Conservation (phyloP, 2,113 vertebrate genomes). For the Petrocephalus zakoni region DNA sequence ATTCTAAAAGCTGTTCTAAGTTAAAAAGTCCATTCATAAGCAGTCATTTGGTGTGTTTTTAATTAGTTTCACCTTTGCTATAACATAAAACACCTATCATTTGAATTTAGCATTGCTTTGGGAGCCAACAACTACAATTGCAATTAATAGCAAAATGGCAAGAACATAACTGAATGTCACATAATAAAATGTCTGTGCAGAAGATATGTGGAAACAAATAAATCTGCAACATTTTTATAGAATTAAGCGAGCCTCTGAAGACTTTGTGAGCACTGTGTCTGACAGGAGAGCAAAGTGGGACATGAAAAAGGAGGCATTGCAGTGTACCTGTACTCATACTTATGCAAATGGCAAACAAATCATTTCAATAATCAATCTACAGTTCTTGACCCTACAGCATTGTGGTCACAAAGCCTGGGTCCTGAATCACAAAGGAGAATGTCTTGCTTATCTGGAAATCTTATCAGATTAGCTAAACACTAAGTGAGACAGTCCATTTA, state of each 20-base stretch:
- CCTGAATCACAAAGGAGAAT: not conserved
- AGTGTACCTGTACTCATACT: not conserved
- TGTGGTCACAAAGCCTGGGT: not conserved
- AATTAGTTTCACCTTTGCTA: not conserved
- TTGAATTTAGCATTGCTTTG: too few relatives aligned
- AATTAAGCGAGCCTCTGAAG: not conserved
- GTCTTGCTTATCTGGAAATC: not conserved
- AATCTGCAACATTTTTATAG: not conserved
- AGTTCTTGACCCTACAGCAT: not conserved
- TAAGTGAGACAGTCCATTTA: not conserved
- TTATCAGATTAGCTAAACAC: not conserved
- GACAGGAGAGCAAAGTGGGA: not conserved
- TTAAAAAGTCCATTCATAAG: not conserved
- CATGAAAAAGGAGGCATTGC: not conserved
- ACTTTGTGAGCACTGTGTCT: not conserved
- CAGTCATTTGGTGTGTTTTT: not conserved
- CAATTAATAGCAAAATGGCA: too few relatives aligned
- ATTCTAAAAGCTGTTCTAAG: not conserved
- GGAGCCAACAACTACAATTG: too few relatives aligned
- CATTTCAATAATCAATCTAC: not conserved
- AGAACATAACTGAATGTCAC: too few relatives aligned
- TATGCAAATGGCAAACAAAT: not conserved
- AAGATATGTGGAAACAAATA: too few relatives aligned
- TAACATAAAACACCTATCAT: not conserved
- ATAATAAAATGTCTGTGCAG: too few relatives aligned